Evolutionary conservation across 1,140 invertebrate species (phyloP).

Genomic region (Paralvinella palmiformis): DNA sequence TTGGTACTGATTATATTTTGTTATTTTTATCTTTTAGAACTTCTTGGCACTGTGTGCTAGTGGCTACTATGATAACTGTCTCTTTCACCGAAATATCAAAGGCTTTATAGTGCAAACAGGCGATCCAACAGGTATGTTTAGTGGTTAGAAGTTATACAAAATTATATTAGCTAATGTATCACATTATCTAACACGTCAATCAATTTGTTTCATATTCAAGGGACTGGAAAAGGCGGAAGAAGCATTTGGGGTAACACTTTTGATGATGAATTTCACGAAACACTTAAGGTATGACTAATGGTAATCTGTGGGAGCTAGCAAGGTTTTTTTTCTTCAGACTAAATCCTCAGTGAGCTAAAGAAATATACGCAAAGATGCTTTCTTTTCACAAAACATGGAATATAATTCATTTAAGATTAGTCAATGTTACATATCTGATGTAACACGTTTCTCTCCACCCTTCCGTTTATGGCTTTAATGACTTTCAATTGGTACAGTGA

Average conservation of each 20-base stretch:
- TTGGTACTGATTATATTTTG: conserved; percentile 4
- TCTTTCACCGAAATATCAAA: conserved; percentile 97
- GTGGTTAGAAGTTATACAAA: too few species aligned
- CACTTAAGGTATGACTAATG: conserved; percentile 66
- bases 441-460: too few species aligned
- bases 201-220: conserved; percentile 35
- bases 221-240: conserved; percentile 87
- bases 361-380: too few species aligned
- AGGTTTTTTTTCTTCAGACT: too few species aligned
- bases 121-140: conserved; percentile 72
- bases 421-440: too few species aligned
- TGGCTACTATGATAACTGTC: conserved; percentile 88
- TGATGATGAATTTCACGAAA: conserved; percentile 94
- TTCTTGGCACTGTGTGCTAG: conserved; percentile 94
- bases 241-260: conserved; percentile 90
- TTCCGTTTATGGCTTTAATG: too few species aligned
- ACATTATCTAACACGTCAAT: neutral
- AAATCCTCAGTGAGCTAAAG: too few species aligned
- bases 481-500: too few species aligned
- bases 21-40: conserved; percentile 63
- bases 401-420: too few species aligned
- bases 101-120: conserved; percentile 97
- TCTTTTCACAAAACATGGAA: too few species aligned
- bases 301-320: too few species aligned
- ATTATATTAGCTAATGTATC: neutral